Evolutionary conservation across 2,797 vertebrate species (phyloP), one percentile per base, ranked within the genome.

Genomic region (Ibycter americanus): DNA sequence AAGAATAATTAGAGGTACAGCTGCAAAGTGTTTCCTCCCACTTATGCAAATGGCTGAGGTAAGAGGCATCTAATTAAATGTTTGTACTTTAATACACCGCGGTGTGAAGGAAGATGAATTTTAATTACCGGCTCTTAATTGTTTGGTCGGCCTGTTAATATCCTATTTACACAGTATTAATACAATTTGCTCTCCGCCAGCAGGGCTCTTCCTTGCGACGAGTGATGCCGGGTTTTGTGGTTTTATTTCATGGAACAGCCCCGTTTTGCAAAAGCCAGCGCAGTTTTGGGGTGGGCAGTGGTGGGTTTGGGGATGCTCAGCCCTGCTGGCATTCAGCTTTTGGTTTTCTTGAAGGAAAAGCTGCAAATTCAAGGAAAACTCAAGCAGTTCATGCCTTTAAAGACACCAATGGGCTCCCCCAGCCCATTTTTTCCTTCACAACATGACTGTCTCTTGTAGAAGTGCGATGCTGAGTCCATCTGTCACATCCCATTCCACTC

Each of bases 61-160:
- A 97, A 98, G 98, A 97, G 96, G 97, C 93, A 62, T 87, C 94
- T 98, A 98, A 98, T 98, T 97, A 98, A 98, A 96, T 96, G 97
- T 98, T 98, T 97, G 97, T 96, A 93, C 96, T 97, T 98, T 96
- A 97, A 96, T 96, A 93, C 93, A 51, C 90, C 62, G 68, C 46
- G 1, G 93, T 96, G 94, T 77, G 90, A 97, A 97, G 93, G 96
- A 97, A 97, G 97, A 97, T 97, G 97, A 97, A 97, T 98, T 98
- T 98, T 98, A 98, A 98, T 98, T 98, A 98, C 97, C 52, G 97
- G 97, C 96, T 97, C 93, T 97, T 98, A 98, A 98, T 98, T 98
- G 98, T 97, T 97, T 96, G 97, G 97, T 97, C 77, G 71, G 97
- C 91, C 95, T 52, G 96, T 97, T 98, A 97, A 98, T 97, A 92